These are phyloP conservation scores for Lordiphosa mommai DNA, from an alignment of 1,140 invertebrate species.

Conservation along the genomic window DNA sequence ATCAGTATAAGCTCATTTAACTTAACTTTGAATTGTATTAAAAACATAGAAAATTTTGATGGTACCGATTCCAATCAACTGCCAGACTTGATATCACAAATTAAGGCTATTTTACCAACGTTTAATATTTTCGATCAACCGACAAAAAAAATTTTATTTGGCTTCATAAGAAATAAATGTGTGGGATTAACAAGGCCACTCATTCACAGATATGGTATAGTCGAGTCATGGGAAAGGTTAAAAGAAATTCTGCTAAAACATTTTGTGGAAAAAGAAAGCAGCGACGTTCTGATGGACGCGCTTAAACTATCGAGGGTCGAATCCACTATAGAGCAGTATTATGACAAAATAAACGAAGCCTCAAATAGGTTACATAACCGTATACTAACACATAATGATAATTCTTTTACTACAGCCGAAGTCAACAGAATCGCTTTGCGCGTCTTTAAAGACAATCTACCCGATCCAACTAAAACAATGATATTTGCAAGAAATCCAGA, in stretches of 20 bases:
- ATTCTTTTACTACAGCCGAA: slow-evolving; percentile 67
- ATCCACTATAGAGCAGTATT: not conserved
- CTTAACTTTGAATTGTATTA: not conserved
- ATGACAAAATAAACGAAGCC: not conserved
- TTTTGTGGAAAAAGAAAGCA: not conserved
- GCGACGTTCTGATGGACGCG: not conserved
- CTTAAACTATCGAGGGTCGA: not conserved
- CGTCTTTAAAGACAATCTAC: no score
- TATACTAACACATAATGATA: slow-evolving; percentile 64
- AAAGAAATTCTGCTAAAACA: not conserved
- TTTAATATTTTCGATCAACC: no score
- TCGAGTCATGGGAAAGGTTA: not conserved
- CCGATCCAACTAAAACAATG: no score
- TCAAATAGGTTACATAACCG: not conserved
- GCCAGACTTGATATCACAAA: no score
- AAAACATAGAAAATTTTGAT: not conserved
- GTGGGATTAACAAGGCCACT: not conserved
- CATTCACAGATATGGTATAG: not conserved
- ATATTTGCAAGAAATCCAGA: no score
- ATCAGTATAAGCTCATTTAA: no score
- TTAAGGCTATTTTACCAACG: no score
- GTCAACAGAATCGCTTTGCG: slow-evolving; percentile 72
- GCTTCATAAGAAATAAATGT: not conserved
- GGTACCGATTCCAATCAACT: not conserved
- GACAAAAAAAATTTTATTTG: no score